These are phyloP conservation scores for Chloroclystis v-ata DNA, from an alignment of 2,888 invertebrate genomes.

Conservation along the genomic window DNA sequence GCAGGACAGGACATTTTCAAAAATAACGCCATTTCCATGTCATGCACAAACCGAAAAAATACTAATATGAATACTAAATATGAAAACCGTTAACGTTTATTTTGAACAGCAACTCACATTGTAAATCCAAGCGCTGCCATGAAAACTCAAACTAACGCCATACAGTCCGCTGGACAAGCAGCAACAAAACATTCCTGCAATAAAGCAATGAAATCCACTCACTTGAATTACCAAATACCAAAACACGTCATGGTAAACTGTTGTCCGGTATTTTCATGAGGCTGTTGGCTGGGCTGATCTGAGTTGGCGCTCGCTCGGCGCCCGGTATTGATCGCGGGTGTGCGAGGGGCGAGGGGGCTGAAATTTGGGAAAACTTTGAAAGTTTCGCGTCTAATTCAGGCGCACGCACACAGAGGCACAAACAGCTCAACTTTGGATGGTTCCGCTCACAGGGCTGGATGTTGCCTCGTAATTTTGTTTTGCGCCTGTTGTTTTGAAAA, in stretches of 20 bases:
- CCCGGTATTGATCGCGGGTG: slow-evolving; percentile 67
- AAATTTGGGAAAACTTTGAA: slow-evolving; percentile 79
- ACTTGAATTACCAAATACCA: slow-evolving; percentile 46
- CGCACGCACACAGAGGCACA: slow-evolving; percentile 70
- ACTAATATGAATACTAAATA: no score
- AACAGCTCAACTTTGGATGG: slow-evolving; percentile 45
- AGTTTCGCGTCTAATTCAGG: slow-evolving; percentile 79
- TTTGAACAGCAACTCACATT: neutral
- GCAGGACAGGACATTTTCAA: no score
- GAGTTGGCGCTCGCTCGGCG: slow-evolving; percentile 59
- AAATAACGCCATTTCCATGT: no score
- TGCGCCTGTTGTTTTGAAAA: slow-evolving; percentile 61
- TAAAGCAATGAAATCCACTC: slow-evolving; percentile 40
- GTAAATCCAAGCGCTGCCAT: neutral
- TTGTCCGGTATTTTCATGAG: slow-evolving; percentile 73
- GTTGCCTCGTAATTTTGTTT: slow-evolving; percentile 68
- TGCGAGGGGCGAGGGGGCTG: slow-evolving; percentile 59
- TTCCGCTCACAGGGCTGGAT: slow-evolving; percentile 47
- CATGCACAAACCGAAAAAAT: no score
- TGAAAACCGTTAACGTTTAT: no score
- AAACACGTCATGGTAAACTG: slow-evolving; percentile 67
- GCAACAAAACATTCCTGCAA: slow-evolving; percentile 13
- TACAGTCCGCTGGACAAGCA: slow-evolving; percentile 5
- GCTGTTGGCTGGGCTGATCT: slow-evolving; percentile 41
- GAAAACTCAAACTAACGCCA: slow-evolving; percentile 1